Percentiles rank a stretch among this genome's conserved stretches.
Conservation (phyloP, 2,797 vertebrate species). For the Esox lucius region DNA sequence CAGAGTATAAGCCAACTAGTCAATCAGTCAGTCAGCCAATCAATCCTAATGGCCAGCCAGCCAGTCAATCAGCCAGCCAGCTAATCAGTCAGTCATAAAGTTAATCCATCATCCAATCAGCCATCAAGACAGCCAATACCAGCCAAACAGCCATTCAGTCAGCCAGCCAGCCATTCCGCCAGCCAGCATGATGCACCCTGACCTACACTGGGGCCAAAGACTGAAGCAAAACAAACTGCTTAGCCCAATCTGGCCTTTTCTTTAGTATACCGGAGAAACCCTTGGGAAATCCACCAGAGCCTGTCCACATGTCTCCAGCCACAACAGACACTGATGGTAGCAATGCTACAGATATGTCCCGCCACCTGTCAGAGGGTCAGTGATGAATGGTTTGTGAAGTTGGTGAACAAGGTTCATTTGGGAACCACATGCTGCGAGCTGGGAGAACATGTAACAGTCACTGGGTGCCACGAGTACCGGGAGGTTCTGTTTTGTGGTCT, state of each 20-base stretch:
- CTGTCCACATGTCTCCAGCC: not conserved
- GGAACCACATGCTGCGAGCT: no score
- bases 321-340: not conserved
- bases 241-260: not conserved
- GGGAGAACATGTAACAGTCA: no score
- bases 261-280: not conserved
- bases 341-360: no score
- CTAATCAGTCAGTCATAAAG: no score
- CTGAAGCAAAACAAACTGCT: not conserved
- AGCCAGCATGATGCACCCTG: not conserved
- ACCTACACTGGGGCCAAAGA: not conserved
- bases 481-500: no score
- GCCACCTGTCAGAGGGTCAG: not conserved
- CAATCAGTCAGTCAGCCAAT: not conserved
- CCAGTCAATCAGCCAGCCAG: not conserved
- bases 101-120: not conserved
- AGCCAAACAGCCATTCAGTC: no score
- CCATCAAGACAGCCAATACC: no score
- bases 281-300: not conserved
- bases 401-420: not conserved
- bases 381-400: not conserved
- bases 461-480: no score
- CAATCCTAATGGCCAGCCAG: no score
- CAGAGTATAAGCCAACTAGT: no score
- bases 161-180: not conserved